Evolutionary conservation across 2,113 vertebrate species (phyloP), one percentile per base, ranked within the genome.

Genomic region (Pterocles burchelli): DNA sequence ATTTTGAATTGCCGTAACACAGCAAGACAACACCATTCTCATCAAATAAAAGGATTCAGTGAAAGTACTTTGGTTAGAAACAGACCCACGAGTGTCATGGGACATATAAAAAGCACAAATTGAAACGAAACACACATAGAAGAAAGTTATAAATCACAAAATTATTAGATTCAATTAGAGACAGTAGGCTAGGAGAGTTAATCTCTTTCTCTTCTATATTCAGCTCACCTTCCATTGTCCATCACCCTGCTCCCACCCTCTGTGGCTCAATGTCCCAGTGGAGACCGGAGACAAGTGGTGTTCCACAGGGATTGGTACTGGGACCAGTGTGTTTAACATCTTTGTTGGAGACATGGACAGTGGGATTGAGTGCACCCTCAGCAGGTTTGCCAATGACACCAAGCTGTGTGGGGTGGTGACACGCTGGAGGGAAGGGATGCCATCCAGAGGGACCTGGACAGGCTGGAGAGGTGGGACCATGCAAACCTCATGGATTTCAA

Each of bases 111-210:
- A 55, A 59, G 16, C 67, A 91, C 36, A 66, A 19, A 46, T 2
- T 16, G 17, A 45, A 70, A 66, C 18, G 43, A 31, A 85, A 54
- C 45, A 22, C 22, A 7, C 4, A 1, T 2, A 52, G 26, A 29
- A 46, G 41, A 36, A 52, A 51, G 26, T 2, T 28, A 13, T 17
- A 67, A 82, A 85, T 52, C 45, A 73, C 41, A 7, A 24, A 52
- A 8, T 2, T n/a, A 1, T 11, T 3, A 7, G 34, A 70, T 36
- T 31, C 26, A 43, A 33, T 0, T 3, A 6, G 33, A 38, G 26
- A 21, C 7, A 29, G 6, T 0, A 0, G 48, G 48, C 36, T 51
- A 58, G 75, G 28, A 29, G 19, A 54, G 7, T 11, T 16, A 8
- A 26, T 29, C 8, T 28, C 38, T 49, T 29, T 33, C 36, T 25